phyloP scores from a whole-genome alignment of 2,797 vertebrate species.

The Anomalospiza imberbis region DNA sequence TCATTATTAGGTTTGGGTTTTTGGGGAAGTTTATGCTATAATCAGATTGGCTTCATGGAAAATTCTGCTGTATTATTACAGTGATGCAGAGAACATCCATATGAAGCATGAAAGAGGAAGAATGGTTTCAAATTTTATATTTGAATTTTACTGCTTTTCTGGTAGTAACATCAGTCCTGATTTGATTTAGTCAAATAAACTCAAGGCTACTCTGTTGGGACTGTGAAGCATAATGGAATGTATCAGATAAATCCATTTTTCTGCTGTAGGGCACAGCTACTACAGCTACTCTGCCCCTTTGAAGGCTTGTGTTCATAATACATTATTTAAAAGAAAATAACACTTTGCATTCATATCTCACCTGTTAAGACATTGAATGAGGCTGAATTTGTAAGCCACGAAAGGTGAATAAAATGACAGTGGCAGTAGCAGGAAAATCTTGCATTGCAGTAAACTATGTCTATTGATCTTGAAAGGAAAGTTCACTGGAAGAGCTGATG shows the following conservation, averaged over 20 bases:
- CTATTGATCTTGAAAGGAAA: conserved; percentile 43
- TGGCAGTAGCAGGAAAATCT: not conserved
- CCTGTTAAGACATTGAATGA: not conserved
- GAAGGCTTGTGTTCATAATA: not conserved
- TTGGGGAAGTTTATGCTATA: not conserved
- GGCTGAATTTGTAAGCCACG: not conserved
- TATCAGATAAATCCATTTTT: not conserved
- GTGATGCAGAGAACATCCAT: not conserved
- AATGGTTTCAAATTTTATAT: not conserved
- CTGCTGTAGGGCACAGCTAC: not conserved
- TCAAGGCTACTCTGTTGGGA: not conserved
- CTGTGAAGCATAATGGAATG: not conserved
- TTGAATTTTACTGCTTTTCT: conserved; percentile 1
- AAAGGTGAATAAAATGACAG: not conserved
- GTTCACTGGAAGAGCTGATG: conserved; percentile 43
- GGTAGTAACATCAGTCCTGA: not conserved
- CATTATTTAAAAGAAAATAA: not conserved
- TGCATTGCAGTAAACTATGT: not conserved
- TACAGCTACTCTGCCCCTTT: not conserved
- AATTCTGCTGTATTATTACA: not conserved
- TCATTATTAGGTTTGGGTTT: not conserved
- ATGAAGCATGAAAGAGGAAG: not conserved
- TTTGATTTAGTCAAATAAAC: conserved; percentile 17
- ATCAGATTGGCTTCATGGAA: not conserved
- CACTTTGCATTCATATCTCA: not conserved